Evolutionary conservation across 2,797 vertebrate species (phyloP).

Genomic region (Meda fulgida): DNA sequence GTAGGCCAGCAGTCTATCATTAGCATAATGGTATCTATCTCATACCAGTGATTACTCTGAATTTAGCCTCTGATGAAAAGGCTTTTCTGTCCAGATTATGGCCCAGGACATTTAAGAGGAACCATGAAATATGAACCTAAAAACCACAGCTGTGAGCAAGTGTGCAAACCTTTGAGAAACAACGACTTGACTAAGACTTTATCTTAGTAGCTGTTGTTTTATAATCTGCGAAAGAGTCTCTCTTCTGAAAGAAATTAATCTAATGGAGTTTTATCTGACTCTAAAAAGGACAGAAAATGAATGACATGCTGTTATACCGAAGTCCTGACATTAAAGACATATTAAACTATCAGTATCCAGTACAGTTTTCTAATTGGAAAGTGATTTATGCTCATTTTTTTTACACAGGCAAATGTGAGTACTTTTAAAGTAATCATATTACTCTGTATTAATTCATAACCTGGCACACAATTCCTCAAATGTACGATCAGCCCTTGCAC

Average conservation of each 20-base stretch:
- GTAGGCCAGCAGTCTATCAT: conserved; percentile 34
- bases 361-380: background rate
- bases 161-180: background rate
- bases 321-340: background rate
- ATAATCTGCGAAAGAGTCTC: conserved; percentile 4
- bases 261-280: background rate
- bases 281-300: background rate
- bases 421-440: background rate
- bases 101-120: background rate
- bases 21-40: conserved; percentile 37
- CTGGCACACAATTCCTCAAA: conserved; percentile 7
- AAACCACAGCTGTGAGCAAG: conserved; percentile 13
- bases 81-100: conserved; percentile 29
- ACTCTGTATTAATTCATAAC: conserved; percentile 8
- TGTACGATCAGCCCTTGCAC: conserved; percentile 37
- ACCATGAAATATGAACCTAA: conserved; percentile 7
- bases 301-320: background rate
- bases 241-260: background rate
- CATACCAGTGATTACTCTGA: conserved; percentile 35
- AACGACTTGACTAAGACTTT: background rate
- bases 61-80: conserved; percentile 37
- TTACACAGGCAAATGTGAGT: background rate
- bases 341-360: background rate
- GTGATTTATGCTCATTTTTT: background rate
- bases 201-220: background rate